Conservation (phyloP, 1,140 invertebrate genomes). For the Cataglyphis hispanica region DNA sequence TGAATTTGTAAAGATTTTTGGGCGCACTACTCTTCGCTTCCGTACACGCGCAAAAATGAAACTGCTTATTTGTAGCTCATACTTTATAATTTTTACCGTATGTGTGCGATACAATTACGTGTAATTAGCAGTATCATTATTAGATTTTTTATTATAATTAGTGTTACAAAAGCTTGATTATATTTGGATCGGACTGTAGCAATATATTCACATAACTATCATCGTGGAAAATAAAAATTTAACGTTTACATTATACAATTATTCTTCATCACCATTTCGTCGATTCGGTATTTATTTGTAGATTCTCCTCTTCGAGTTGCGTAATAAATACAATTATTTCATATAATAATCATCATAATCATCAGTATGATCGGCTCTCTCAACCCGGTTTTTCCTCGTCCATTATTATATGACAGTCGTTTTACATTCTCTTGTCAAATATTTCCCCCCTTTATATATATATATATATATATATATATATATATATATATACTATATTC, state of each 20-base stretch:
- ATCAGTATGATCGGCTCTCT: conserved; percentile 6
- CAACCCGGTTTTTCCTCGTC: conserved; percentile 16
- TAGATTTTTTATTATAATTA: conserved; percentile 83
- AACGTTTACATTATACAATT: conserved; percentile 81
- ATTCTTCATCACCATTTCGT: conserved; percentile 59
- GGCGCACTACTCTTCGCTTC: conserved; percentile 52
- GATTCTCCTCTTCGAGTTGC: conserved; percentile 60
- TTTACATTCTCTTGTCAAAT: conserved; percentile 28
- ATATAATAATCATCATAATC: conserved; percentile 46
- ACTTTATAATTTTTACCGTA: conserved; percentile 55
- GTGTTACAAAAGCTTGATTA: conserved; percentile 86
- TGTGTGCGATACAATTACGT: conserved; percentile 77
- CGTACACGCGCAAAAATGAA: conserved; percentile 51
- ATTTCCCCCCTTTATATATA: neutral
- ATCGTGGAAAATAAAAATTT: conserved; percentile 84
- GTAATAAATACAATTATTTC: conserved; percentile 78
- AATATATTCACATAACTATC: conserved; percentile 85
- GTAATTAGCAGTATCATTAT: conserved; percentile 81
- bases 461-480: neutral
- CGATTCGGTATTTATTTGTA: conserved; percentile 61
- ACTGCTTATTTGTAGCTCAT: conserved; percentile 48
- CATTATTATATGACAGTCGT: conserved; percentile 3
- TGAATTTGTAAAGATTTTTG: conserved; percentile 74
- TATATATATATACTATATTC: neutral
- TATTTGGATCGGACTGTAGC: conserved; percentile 86